Base-by-base conservation (phyloP, 2,888 invertebrate species). In the Athalia cordata region DNA sequence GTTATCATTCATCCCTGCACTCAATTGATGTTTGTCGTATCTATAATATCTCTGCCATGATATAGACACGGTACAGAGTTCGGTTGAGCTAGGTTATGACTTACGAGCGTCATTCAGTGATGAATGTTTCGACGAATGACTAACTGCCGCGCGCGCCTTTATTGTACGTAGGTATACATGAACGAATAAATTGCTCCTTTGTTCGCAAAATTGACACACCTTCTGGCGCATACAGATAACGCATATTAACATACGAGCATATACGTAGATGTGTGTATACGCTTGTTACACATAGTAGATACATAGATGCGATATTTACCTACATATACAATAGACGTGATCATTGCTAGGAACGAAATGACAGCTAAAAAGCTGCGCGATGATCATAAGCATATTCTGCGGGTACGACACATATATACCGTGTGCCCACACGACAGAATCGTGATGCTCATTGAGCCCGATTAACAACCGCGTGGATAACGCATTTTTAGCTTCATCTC, bases 201-300 rank as follows among this genome's bases (percentile, higher is more conserved):
- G 72, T 72, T 59, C 72, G 59, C 13, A n/a, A 72, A 72, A 72
- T 72, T 72, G 59, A 15, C 72, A n/a, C 57, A 72, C 72, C 72
- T 57, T 72, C 47, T 13, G 11, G 13, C 64, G 62, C 29, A 62
- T 29, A 62, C 64, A 65, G 64, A 43, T 65, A 7, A 5, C 13
- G 13, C 2, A 61, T 13, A 61, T 61, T 61, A 61, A 61, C 61
- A n/a, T 13, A 13, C 64, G 43, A n/a, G n/a, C 45, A 45, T 2
- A 64, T 29, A n/a, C 59, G 15, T 3, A 59, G 59, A n/a, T 59
- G 6, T 59, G 6, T 11, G n/a, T 11, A 5, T 5, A n/a, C n/a
- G 45, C 45, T 64, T 4, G 5, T 11, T 43, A 11, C 9, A 64
- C n/a, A 64, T n/a, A 29, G 1, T 29, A 29, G 8, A 62, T 9